Conservation (phyloP, 53 echinoderm and acorn worm species). For the Henricia sp. region DNA sequence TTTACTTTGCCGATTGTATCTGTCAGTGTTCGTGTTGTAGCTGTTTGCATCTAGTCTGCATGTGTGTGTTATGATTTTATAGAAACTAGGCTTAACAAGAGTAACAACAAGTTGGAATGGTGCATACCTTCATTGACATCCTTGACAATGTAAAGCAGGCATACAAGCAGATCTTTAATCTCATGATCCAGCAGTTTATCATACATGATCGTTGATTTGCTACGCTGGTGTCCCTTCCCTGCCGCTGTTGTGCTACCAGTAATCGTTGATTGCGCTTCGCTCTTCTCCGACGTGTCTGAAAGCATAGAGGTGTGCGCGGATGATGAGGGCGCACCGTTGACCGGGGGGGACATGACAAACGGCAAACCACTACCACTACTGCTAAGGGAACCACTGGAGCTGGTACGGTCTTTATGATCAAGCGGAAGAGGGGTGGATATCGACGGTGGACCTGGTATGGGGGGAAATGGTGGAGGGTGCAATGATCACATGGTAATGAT, state of each 20-base stretch:
- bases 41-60: no score
- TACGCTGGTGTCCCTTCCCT: slow-evolving; percentile 51
- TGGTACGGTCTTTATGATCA: slow-evolving; percentile 63
- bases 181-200: slow-evolving; percentile 92
- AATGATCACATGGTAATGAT: slow-evolving; percentile 60
- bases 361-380: slow-evolving; percentile 73
- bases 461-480: slow-evolving; percentile 31
- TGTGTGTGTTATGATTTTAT: no score
- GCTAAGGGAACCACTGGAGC: slow-evolving; percentile 86
- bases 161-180: slow-evolving; percentile 91
- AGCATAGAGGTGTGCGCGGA: slow-evolving; percentile 57
- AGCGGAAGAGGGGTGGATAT: slow-evolving; percentile 73
- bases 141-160: slow-evolving; percentile 90
- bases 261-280: slow-evolving; percentile 40
- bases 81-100: background rate
- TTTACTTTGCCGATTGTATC: no score
- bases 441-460: slow-evolving; percentile 47
- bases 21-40: background rate
- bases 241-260: slow-evolving; percentile 27
- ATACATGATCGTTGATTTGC: slow-evolving; percentile 84
- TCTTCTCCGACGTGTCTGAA: slow-evolving; percentile 65
- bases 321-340: slow-evolving; percentile 48
- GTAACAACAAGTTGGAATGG: background rate
- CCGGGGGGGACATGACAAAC: slow-evolving; percentile 4
- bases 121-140: slow-evolving; percentile 90